These are phyloP conservation scores for Lasioglossum marginatum DNA, from an alignment of 2,888 invertebrate genomes.

Conservation along the genomic window DNA sequence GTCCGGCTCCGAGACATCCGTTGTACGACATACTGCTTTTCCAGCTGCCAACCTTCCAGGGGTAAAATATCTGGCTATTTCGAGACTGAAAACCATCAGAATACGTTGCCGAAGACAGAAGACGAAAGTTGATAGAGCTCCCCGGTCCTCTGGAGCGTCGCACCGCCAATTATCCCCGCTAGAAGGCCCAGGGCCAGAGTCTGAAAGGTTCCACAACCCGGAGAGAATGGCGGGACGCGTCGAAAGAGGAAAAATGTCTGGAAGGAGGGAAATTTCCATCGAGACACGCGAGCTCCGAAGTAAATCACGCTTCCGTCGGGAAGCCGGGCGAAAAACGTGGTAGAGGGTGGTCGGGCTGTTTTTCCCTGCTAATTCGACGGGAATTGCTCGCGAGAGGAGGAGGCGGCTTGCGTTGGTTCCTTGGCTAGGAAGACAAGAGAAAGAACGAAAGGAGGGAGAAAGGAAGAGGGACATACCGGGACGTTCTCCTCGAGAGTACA, in stretches of 20 bases:
- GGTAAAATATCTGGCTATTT: background rate
- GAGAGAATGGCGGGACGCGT: background rate
- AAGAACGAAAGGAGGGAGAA: background rate
- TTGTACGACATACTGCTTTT: background rate
- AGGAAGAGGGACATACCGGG: background rate
- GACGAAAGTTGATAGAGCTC: background rate
- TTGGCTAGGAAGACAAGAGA: background rate
- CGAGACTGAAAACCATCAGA: background rate
- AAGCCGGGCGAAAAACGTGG: slow-evolving; percentile 4
- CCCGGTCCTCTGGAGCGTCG: background rate
- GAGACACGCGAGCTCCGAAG: slow-evolving; percentile 24
- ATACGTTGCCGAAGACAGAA: background rate
- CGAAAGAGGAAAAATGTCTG: slow-evolving; percentile 24
- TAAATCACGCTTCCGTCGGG: slow-evolving; percentile 58
- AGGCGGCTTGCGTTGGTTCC: background rate
- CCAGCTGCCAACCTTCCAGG: background rate
- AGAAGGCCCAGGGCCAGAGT: background rate
- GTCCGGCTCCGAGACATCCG: background rate
- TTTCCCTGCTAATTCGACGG: slow-evolving; percentile 69
- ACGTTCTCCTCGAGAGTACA: slow-evolving; percentile 42
- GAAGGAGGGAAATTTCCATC: slow-evolving; percentile 16
- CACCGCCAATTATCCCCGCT: background rate
- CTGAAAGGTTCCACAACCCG: background rate
- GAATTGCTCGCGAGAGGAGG: slow-evolving; percentile 53
- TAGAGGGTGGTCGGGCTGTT: slow-evolving; percentile 34